Conservation (phyloP, 2,888 invertebrate species). For the Epistrophe grossulariae region DNA sequence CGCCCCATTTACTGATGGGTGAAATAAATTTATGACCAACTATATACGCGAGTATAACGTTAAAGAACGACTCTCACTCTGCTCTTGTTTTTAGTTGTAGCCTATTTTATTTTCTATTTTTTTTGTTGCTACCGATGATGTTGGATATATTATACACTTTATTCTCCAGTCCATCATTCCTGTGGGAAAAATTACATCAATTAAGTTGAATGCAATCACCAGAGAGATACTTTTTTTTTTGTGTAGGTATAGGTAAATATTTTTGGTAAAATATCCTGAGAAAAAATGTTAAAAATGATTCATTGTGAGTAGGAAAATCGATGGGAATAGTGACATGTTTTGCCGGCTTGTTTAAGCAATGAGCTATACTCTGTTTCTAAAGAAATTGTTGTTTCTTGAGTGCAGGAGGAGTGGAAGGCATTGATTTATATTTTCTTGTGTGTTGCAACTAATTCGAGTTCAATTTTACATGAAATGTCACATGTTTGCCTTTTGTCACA, state of each 20-base stretch:
- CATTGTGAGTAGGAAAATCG: constrained; percentile 35
- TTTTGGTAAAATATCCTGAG: background rate
- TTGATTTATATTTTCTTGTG: constrained; percentile 36
- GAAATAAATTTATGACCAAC: constrained; percentile 66
- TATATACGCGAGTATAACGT: constrained; percentile 41
- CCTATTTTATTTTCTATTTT: constrained; percentile 12
- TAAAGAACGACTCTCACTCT: constrained; percentile 36
- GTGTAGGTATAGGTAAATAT: background rate
- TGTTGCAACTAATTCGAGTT: constrained; percentile 47
- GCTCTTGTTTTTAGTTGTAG: constrained; percentile 47
- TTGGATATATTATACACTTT: constrained; percentile 32
- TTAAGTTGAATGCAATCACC: constrained; percentile 63
- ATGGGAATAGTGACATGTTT: constrained; percentile 33
- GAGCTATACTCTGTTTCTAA: background rate
- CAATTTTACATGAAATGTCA: constrained; percentile 15
- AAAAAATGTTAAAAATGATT: constrained; percentile 32
- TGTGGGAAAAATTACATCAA: constrained; percentile 70
- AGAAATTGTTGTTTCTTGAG: background rate
- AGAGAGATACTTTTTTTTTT: constrained; percentile 29
- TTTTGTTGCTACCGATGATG: constrained; percentile 6
- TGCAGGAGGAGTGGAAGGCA: background rate
- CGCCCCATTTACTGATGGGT: constrained; percentile 67
- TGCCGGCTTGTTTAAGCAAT: constrained; percentile 38
- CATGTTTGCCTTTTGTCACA: constrained; percentile 13
- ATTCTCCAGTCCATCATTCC: constrained; percentile 53